A percentile compares a stretch with the other conserved stretches of the same genome.
phyloP scores from a whole-genome alignment of 2,888 invertebrate species.

The Hypercompe scribonia region DNA sequence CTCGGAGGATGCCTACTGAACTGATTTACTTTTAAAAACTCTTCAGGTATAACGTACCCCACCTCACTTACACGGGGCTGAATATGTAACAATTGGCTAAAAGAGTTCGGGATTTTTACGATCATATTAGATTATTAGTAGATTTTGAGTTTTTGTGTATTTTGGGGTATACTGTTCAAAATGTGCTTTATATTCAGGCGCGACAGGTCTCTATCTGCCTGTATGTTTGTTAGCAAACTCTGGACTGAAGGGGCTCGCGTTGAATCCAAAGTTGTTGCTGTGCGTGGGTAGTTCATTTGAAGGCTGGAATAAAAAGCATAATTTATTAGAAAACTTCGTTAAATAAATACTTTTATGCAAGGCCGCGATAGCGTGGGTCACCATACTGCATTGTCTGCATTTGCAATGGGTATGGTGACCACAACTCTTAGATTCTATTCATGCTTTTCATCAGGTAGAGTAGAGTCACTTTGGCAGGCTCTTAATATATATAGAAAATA shows the following conservation, averaged over 20 bases:
- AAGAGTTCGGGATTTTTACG: background rate
- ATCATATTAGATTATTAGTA: background rate
- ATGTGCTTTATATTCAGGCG: background rate
- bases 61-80: background rate
- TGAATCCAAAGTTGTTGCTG: constrained; percentile 75
- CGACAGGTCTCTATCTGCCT: constrained; percentile 32
- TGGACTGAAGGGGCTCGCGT: constrained; percentile 68
- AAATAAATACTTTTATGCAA: background rate
- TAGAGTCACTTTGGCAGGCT: too few species aligned
- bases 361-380: too few species aligned
- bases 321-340: background rate
- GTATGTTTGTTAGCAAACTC: constrained; percentile 65
- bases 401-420: too few species aligned
- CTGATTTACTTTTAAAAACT: too few species aligned
- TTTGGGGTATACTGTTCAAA: background rate
- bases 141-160: too few species aligned
- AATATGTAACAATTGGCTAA: background rate
- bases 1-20: background rate
- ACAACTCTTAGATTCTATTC: too few species aligned
- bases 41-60: too few species aligned
- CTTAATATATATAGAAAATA: too few species aligned
- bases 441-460: too few species aligned
- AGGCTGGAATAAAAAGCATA: constrained; percentile 22
- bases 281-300: constrained; percentile 58
- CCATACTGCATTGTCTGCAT: too few species aligned